Percentiles rank a stretch among this genome's conserved stretches.
Conservation (phyloP, 2,888 invertebrate genomes). For the Papilio gigon region DNA sequence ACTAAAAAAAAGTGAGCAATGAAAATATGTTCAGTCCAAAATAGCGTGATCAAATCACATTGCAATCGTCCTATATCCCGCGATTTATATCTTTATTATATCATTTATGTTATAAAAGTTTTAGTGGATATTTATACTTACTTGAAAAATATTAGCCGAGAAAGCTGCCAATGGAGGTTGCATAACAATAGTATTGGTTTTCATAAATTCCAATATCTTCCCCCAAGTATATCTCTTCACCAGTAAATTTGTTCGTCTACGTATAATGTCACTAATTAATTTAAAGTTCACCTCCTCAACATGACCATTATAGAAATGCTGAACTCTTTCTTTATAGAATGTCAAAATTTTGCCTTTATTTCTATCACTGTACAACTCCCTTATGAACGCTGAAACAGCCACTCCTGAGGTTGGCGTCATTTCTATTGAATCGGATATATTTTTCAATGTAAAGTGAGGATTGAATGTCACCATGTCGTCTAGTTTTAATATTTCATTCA, state of each 20-base stretch:
- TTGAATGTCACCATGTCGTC: constrained; percentile 96
- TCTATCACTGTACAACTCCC: constrained; percentile 92
- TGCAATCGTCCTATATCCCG: no score
- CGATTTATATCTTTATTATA: no score
- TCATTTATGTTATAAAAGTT: no score
- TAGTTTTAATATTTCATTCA: constrained; percentile 92
- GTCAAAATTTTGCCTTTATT: constrained; percentile 90
- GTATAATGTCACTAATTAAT: constrained; percentile 90
- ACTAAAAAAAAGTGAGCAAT: no score
- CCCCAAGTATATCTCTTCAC: constrained; percentile 91
- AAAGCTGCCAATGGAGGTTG: constrained; percentile 90
- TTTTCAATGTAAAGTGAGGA: constrained; percentile 92
- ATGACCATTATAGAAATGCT: constrained; percentile 93
- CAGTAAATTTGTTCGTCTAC: constrained; percentile 89
- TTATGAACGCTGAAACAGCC: constrained; percentile 89
- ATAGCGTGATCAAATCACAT: not conserved
- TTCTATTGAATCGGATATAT: constrained; percentile 91
- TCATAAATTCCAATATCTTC: constrained; percentile 88
- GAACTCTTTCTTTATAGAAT: constrained; percentile 93
- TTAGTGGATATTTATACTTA: constrained; percentile 57
- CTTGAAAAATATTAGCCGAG: constrained; percentile 91
- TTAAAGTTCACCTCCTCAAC: constrained; percentile 93
- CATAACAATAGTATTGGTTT: constrained; percentile 86
- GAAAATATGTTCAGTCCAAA: no score
- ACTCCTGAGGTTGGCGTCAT: constrained; percentile 86